Conservation (phyloP, 2,113 vertebrate genomes). For the Brachyhypopomus gauderio region DNA sequence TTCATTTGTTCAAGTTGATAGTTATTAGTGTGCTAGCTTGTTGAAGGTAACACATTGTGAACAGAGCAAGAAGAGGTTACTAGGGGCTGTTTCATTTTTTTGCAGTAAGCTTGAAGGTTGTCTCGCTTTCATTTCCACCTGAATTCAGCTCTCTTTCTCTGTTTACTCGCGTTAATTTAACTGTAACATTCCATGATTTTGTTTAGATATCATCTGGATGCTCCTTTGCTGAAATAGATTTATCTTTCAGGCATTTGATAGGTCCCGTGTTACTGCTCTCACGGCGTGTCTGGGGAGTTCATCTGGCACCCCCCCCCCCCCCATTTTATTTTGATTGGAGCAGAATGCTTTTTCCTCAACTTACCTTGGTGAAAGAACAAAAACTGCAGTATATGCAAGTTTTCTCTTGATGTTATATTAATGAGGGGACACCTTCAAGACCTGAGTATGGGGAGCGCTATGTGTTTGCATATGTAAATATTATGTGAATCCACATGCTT, state of each 20-base stretch:
- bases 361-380: background rate
- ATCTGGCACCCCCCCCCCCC: background rate
- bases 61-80: too few species aligned
- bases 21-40: too few species aligned
- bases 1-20: too few species aligned
- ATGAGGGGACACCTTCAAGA: too few species aligned
- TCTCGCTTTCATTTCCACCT: too few species aligned
- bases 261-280: background rate
- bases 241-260: background rate
- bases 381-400: background rate
- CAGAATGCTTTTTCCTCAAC: background rate
- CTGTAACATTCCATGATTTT: background rate
- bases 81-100: too few species aligned
- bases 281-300: background rate
- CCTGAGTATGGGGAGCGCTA: too few species aligned
- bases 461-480: too few species aligned
- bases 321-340: slow-evolving; percentile 18
- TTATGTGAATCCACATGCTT: too few species aligned
- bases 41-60: too few species aligned
- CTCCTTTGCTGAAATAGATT: background rate
- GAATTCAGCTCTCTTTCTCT: background rate
- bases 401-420: background rate
- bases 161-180: background rate
- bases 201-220: background rate
- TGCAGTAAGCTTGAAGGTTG: too few species aligned